Conservation (phyloP, 2,888 invertebrate genomes). For the Latheticus oryzae region DNA sequence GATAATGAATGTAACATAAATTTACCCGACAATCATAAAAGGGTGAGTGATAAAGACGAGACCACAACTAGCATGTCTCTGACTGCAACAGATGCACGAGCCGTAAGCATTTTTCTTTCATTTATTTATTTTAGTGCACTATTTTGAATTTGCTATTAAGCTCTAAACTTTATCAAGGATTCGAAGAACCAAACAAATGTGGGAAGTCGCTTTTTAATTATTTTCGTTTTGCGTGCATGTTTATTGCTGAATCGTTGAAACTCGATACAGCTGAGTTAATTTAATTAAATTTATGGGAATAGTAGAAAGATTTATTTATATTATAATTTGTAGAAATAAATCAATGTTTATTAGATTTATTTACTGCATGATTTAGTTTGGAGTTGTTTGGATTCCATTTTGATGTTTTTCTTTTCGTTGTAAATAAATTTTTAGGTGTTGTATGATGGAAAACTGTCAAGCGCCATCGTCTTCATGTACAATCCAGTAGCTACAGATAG, state of each 20-base stretch:
- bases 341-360: too few species aligned
- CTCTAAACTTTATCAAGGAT: constrained; percentile 15
- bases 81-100: constrained; percentile 65
- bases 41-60: constrained; percentile 81
- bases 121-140: constrained; percentile 43
- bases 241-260: too few species aligned
- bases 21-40: constrained; percentile 97
- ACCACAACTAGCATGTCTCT: constrained; percentile 62
- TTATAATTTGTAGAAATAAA: too few species aligned
- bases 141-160: constrained; percentile 16
- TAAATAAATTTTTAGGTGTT: constrained; percentile 77
- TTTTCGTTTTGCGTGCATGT: constrained; percentile 3
- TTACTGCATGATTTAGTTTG: constrained; percentile 22
- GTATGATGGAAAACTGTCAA: constrained; percentile 97
- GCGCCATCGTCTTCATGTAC: constrained; percentile 99
- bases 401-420: constrained; percentile 40
- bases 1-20: constrained; percentile 99
- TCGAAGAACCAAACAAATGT: constrained; percentile 3
- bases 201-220: constrained; percentile 6
- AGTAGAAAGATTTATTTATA: too few species aligned
- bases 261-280: not conserved
- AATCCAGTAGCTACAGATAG: constrained; percentile 99
- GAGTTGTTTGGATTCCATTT: constrained; percentile 25
- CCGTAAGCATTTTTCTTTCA: constrained; percentile 70
- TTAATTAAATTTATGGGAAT: constrained; percentile 5